Evolutionary conservation across 2,888 invertebrate genomes (phyloP).

Genomic region (Timema cristinae): DNA sequence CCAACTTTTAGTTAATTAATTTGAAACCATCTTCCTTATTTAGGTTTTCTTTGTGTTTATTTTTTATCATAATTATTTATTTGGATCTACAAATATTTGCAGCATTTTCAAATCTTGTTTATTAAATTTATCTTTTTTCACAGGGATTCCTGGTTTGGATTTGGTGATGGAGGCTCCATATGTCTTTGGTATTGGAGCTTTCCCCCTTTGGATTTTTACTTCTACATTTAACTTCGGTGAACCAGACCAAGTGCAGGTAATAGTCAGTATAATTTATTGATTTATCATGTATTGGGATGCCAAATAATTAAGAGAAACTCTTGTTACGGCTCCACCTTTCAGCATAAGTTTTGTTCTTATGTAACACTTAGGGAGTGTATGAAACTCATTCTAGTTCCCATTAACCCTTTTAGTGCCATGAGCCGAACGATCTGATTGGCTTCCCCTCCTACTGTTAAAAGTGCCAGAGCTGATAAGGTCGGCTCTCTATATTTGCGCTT

Average conservation of each 20-base stretch:
- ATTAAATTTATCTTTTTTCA: background rate
- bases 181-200: conserved; percentile 98
- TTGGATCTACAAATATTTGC: background rate
- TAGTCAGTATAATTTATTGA: background rate
- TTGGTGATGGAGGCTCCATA: conserved; percentile 88
- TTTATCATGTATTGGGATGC: background rate
- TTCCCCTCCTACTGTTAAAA: no score
- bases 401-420: no score
- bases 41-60: background rate
- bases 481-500: no score
- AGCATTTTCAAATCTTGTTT: background rate
- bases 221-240: conserved; percentile 92
- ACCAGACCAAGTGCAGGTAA: conserved; percentile 65
- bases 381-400: background rate
- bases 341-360: background rate
- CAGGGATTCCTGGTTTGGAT: conserved; percentile 69
- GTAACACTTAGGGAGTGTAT: background rate
- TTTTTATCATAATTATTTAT: background rate
- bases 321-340: background rate
- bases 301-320: background rate
- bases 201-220: conserved; percentile 96
- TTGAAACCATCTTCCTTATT: no score
- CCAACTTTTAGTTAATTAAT: no score
- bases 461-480: no score
- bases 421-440: no score